A percentile compares a stretch with the other conserved stretches of the same genome.
Conservation (phyloP, 2,797 vertebrate genomes). For the Onychomys torridus region DNA sequence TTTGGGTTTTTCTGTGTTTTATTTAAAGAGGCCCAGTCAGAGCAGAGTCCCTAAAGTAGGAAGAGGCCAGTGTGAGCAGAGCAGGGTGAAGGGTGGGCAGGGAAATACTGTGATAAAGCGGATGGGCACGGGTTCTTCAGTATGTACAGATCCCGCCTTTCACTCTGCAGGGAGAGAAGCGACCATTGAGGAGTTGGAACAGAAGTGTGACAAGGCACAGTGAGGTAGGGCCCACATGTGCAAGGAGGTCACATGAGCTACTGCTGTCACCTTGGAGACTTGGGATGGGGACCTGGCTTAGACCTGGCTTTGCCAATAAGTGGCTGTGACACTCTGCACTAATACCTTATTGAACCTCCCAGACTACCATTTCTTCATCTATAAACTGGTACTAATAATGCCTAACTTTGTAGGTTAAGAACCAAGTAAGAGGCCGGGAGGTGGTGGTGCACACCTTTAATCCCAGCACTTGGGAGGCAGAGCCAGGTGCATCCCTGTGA, state of each 20-base stretch:
- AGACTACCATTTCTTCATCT: slow-evolving; percentile 8
- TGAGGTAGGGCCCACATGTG: no score
- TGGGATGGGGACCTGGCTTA: neutral
- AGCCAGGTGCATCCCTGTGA: no score
- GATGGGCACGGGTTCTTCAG: neutral
- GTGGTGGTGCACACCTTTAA: no score
- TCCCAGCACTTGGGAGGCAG: no score
- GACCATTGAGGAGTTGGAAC: neutral
- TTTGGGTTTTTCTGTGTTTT: neutral
- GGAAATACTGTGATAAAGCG: no score
- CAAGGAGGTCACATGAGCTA: neutral
- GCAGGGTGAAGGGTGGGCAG: neutral
- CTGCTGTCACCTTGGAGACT: neutral
- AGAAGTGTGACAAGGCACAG: neutral
- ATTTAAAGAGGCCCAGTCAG: neutral
- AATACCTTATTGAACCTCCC: neutral
- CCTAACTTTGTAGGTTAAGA: neutral
- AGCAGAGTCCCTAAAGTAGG: neutral
- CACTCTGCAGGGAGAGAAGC: neutral
- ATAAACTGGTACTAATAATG: neutral
- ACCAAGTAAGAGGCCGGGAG: slow-evolving; percentile 27
- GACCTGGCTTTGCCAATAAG: neutral
- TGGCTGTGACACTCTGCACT: neutral
- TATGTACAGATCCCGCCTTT: neutral
- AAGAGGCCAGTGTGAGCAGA: neutral